Evolutionary conservation across 2,888 invertebrate genomes (phyloP), one percentile per base, ranked within the genome.

Genomic region (Philhelius pedissequus): DNA sequence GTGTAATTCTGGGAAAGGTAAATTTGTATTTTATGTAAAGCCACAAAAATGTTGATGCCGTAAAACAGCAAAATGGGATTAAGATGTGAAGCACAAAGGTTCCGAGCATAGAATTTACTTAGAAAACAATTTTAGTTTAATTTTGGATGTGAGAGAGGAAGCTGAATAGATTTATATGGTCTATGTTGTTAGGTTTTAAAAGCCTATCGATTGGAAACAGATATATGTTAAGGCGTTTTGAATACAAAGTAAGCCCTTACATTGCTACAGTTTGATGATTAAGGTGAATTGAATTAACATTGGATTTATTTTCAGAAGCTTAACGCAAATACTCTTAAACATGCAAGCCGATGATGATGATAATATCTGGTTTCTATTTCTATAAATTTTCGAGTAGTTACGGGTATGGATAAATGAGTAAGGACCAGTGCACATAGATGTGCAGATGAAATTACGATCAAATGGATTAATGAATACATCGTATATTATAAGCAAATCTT

Each of bases 1-100:
- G 20, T 32, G 25, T 20, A 38, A 38, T 58, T 32, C 32, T 32
- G 15, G 54, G 4, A 25, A 58, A 52, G 66, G 43, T 58, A 27
- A 73, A 50, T 68, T 40, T 71, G 50, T 66, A 73, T 73, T 73
- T 50, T 68, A 35, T 58, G 60, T 58, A 32, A 20, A 22, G 40
- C 78, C 73, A 43, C 50, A 50, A 71, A 52, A 60, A n/a, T n/a
- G 56, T 43, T 73, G 64, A 66, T 66, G 6, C 25, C 38, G 38
- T 60, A 38, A 79, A 73, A 40, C 40, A 60, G 40, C 25, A 40
- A 60, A 60, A 25, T 60, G n/a, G 38, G 40, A 60, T 25, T 60
- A 38, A 60, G 60, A 60, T 38, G 40, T 38, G 38, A 60, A 32
- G 13, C 40, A 40, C 25, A 60, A 25, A 38, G 60, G 25, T 60